Percentiles rank a stretch among this genome's conserved stretches.
phyloP scores from a whole-genome alignment of 2,888 invertebrate species.

The Deilephila elpenor region DNA sequence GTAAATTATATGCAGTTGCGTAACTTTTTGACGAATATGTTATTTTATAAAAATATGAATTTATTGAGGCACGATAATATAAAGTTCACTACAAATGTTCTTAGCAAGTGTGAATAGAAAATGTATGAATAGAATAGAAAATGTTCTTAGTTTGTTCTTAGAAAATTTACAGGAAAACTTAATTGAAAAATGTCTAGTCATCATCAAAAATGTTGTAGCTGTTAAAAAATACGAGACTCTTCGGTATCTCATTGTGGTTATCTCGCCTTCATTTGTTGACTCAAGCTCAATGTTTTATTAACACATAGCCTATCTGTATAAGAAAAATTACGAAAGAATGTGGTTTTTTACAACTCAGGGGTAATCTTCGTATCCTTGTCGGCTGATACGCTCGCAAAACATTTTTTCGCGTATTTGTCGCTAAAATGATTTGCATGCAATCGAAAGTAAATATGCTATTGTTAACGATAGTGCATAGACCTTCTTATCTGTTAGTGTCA shows the following conservation, averaged over 20 bases:
- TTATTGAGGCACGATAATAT: no score
- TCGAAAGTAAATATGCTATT: constrained; percentile 40
- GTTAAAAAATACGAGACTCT: constrained; percentile 25
- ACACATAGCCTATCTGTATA: constrained; percentile 55
- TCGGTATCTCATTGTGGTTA: constrained; percentile 55
- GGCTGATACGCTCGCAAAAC: neutral
- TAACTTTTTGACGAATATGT: no score
- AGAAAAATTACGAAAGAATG: constrained; percentile 57
- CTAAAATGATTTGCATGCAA: constrained; percentile 35
- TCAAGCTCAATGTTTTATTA: constrained; percentile 63
- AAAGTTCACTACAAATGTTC: neutral
- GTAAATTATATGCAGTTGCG: no score
- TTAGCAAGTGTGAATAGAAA: no score
- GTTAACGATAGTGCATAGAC: constrained; percentile 46
- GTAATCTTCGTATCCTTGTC: constrained; percentile 48
- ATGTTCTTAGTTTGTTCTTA: no score
- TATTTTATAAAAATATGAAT: no score
- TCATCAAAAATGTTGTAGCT: constrained; percentile 9
- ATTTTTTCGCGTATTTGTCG: constrained; percentile 2
- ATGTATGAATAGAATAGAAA: no score
- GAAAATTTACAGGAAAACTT: neutral
- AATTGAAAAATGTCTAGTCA: neutral
- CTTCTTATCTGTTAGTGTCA: constrained; percentile 57
- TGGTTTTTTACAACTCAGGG: constrained; percentile 52
- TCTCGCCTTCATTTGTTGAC: constrained; percentile 65